Conservation (phyloP, 2,113 vertebrate species). For the Orthochromis malagaraziensis region DNA sequence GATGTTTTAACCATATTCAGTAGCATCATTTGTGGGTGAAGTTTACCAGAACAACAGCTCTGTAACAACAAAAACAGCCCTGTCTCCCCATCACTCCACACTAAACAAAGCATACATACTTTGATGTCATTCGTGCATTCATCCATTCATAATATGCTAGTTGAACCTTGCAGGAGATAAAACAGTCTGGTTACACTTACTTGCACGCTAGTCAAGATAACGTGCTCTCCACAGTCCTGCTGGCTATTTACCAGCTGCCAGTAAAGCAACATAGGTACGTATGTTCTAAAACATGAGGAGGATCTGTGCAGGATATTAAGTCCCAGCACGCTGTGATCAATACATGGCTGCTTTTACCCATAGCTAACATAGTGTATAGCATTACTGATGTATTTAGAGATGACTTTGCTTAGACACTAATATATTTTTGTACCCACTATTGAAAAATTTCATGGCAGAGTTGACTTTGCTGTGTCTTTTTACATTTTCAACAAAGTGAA, state of each 20-base stretch:
- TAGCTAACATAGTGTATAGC: background rate
- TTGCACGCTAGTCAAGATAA: conserved; percentile 6
- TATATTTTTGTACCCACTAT: background rate
- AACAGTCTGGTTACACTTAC: conserved; percentile 35
- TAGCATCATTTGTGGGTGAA: background rate
- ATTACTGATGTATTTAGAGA: background rate
- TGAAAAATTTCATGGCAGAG: background rate
- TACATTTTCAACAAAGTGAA: background rate
- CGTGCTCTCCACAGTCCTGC: background rate
- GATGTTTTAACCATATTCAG: background rate
- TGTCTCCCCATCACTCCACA: background rate
- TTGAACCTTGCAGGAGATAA: conserved; percentile 3
- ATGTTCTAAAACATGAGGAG: background rate
- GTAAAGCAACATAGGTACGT: conserved; percentile 6
- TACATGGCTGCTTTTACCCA: background rate
- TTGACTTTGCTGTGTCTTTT: background rate
- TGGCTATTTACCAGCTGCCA: conserved; percentile 19
- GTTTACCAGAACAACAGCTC: background rate
- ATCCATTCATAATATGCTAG: background rate
- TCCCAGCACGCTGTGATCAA: background rate
- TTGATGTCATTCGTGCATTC: background rate
- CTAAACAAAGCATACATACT: background rate
- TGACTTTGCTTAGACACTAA: background rate
- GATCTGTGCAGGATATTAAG: background rate
- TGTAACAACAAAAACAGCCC: background rate